phyloP scores from a whole-genome alignment of 1,140 invertebrate genomes.

The Daktulosphaira vitifoliae region DNA sequence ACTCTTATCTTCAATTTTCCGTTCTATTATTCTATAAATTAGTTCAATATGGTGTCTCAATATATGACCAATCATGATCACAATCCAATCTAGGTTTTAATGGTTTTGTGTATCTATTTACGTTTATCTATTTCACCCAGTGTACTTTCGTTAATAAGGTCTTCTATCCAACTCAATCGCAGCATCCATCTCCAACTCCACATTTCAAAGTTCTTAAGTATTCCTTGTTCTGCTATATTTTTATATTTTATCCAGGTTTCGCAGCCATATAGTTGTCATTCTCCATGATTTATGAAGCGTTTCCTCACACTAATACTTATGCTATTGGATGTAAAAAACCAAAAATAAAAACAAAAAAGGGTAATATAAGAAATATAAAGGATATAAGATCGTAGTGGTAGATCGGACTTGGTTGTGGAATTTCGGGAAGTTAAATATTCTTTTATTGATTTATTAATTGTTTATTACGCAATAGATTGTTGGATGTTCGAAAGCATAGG shows the following conservation, averaged over 20 bases:
- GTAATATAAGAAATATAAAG: too few species aligned
- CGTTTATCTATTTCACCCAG: background rate
- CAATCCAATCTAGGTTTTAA: background rate
- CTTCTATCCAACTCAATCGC: background rate
- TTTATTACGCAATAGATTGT: too few species aligned
- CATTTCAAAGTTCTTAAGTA: conserved; percentile 1
- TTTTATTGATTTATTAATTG: too few species aligned
- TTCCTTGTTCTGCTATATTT: background rate
- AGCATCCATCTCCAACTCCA: background rate
- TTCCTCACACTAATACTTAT: background rate
- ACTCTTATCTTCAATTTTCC: background rate
- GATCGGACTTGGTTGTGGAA: too few species aligned
- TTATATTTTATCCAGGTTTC: too few species aligned
- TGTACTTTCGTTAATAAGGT: background rate
- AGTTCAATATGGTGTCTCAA: background rate
- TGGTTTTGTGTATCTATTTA: background rate
- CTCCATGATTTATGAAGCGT: background rate
- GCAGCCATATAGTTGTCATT: background rate
- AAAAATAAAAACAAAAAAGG: too few species aligned
- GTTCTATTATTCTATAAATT: background rate
- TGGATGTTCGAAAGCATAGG: too few species aligned
- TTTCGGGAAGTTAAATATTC: too few species aligned
- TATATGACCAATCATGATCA: background rate
- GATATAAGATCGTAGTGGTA: too few species aligned
- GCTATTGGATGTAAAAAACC: too few species aligned